phyloP scores from a whole-genome alignment of 2,113 vertebrate genomes.

The Neogale vison region DNA sequence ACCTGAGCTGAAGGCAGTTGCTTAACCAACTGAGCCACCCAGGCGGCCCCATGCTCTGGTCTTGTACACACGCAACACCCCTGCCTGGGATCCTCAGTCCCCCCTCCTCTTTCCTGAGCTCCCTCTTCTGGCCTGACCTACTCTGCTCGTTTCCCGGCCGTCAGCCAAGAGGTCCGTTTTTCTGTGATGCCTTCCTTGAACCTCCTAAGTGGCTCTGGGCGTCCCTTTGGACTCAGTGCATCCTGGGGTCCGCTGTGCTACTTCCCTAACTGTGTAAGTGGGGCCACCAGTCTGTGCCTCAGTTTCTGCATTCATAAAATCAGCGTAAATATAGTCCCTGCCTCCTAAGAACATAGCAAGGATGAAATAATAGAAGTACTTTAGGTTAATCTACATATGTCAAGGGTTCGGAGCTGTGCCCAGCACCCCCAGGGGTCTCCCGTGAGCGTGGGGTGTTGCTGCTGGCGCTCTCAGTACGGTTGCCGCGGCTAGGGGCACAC shows the following conservation, averaged over 20 bases:
- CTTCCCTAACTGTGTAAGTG: not conserved
- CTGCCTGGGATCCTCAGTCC: not conserved
- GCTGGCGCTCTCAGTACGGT: fast-evolving
- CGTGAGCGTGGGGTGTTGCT: fast-evolving
- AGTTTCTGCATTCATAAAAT: not conserved
- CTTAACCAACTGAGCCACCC: too few species aligned
- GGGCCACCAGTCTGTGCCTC: not conserved
- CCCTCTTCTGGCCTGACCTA: not conserved
- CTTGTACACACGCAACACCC: fast-evolving
- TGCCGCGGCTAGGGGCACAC: fast-evolving
- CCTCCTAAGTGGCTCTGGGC: not conserved
- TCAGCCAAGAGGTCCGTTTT: not conserved
- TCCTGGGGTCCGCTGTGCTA: not conserved
- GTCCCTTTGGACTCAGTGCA: not conserved
- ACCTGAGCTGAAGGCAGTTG: too few species aligned
- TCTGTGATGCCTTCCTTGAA: not conserved
- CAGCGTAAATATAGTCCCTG: not conserved
- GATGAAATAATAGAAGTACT: not conserved
- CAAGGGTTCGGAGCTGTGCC: not conserved
- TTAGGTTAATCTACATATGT: fast-evolving
- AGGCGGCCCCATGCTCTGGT: too few species aligned
- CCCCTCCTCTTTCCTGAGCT: not conserved
- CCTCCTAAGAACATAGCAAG: not conserved
- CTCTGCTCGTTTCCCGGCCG: not conserved
- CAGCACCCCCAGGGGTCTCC: fast-evolving